phyloP scores from a whole-genome alignment of 1,140 invertebrate genomes.

The Drosophila ananassae region DNA sequence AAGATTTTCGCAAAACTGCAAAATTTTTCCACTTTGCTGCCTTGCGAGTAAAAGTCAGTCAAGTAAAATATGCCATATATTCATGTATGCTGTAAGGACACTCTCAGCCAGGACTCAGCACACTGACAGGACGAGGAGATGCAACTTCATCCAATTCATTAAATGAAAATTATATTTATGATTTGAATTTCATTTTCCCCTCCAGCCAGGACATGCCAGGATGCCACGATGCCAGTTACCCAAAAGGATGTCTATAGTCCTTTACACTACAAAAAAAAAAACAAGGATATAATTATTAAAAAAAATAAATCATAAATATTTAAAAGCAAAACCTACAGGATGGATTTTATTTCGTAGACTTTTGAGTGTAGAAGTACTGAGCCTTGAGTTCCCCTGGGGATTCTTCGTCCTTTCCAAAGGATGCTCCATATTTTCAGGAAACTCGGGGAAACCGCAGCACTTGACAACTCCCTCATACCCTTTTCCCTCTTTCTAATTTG shows the following conservation, averaged over 20 bases:
- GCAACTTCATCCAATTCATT: conserved; percentile 74
- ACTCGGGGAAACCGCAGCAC: conserved; percentile 9
- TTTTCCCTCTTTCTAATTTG: conserved; percentile 21
- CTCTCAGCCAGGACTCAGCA: conserved; percentile 1
- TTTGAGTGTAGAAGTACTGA: background rate
- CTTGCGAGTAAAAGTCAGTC: conserved; percentile 63
- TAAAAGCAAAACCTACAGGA: too few species aligned
- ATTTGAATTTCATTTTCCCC: conserved; percentile 74
- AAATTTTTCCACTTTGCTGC: conserved; percentile 71
- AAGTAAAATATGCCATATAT: conserved; percentile 57
- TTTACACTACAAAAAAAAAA: background rate
- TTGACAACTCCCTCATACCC: background rate
- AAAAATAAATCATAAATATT: background rate
- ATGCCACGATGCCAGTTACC: background rate
- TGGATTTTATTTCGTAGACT: background rate
- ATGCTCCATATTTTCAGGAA: background rate
- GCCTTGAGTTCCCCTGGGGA: conserved; percentile 10
- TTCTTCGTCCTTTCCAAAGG: background rate
- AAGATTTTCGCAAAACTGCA: conserved; percentile 63
- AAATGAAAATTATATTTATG: conserved; percentile 79
- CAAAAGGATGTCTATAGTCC: background rate
- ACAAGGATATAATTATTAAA: background rate
- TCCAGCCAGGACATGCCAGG: conserved; percentile 6
- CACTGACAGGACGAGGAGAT: conserved; percentile 18
- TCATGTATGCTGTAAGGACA: background rate